Evolutionary conservation across 2,113 vertebrate genomes (phyloP).

Genomic region (Cyphomyrus plagiostoma): DNA sequence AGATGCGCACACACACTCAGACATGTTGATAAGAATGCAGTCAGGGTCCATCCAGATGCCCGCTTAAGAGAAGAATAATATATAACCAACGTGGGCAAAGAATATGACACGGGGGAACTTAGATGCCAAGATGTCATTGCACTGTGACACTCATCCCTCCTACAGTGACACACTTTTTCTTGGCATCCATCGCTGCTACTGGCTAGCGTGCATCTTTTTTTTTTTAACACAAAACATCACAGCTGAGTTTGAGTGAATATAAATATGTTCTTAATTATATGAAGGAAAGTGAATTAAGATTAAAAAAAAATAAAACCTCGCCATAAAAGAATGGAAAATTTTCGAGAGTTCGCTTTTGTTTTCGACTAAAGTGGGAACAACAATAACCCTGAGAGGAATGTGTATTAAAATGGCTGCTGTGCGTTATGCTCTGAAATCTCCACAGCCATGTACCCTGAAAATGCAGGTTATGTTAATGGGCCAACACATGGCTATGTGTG

Average conservation of each 20-base stretch:
- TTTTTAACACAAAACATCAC: background rate
- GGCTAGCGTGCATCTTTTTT: background rate
- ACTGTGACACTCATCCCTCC: background rate
- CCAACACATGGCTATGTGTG: background rate
- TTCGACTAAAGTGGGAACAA: background rate
- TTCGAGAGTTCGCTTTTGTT: background rate
- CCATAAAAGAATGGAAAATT: background rate
- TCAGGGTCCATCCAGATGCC: no score
- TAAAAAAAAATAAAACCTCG: background rate
- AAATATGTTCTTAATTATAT: constrained; percentile 1
- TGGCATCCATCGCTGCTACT: background rate
- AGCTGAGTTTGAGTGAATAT: background rate
- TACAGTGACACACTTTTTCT: background rate
- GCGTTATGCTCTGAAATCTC: background rate
- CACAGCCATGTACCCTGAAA: background rate
- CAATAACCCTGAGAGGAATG: background rate
- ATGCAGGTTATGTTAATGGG: background rate
- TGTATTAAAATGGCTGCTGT: background rate
- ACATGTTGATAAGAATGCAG: background rate
- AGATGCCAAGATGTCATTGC: background rate
- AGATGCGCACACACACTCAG: background rate
- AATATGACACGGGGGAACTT: background rate
- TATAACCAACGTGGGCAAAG: background rate
- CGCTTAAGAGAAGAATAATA: background rate
- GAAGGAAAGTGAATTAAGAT: background rate